Base-by-base conservation (phyloP, 2,113 vertebrate species). In the Vimba vimba region DNA sequence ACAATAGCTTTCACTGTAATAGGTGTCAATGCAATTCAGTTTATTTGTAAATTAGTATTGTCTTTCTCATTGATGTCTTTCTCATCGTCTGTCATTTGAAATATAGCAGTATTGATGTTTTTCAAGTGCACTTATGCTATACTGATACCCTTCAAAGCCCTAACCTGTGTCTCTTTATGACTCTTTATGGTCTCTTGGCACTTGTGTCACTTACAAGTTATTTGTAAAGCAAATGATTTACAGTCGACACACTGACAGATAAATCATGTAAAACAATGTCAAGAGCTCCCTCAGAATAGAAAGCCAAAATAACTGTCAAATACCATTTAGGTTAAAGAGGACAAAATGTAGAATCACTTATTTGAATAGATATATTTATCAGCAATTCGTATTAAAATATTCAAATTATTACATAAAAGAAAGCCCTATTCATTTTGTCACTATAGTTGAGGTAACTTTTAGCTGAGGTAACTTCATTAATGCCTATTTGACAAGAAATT, bases 181-280 rank as follows among this genome's bases (percentile, higher is more conserved):
- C 47, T 79, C 74, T 60, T 52, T 33, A 88, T 73, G 9, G 68
- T 30, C 13, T 82, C 76, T 62, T 82, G 85, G 69, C 88, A 64
- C 85, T 80, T 87, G 80, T 87, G 89, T 85, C 83, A 85, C 84
- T 87, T 87, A 89, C 73, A 89, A 89, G 91, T 90, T 91, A 93
- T 94, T 93, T 94, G 89, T 91, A 89, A 88, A 86, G 86, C 82
- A 89, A 91, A 91, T 93, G 87, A 89, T 90, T 89, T 84, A 84
- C 79, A 85, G 86, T 88, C 85, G 85, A 86, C 88, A 90, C 89
- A 86, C 82, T 86, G 88, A 80, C 86, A 89, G 89, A 93, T 94
- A 93, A 92, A 94, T 94, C 93, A 93, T 47, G 89, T 90, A 91
- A 93, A 92, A 91, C 90, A 89, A 21, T 92, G 92, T 93, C 91